These are phyloP conservation scores for Morpho deidamia DNA, from an alignment of 2,888 invertebrate species.

Conservation along the genomic window DNA sequence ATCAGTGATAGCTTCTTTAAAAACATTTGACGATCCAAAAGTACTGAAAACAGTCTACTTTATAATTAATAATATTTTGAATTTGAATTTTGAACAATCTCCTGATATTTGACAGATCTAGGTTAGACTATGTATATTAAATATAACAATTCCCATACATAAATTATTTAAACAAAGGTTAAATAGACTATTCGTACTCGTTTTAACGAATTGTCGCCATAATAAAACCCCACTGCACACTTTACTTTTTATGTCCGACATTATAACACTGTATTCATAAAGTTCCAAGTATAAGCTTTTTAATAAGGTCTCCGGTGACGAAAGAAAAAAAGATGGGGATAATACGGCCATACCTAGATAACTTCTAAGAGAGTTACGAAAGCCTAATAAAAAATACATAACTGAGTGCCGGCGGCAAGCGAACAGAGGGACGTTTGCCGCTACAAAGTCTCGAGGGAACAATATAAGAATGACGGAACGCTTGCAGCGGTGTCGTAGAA, in stretches of 20 bases:
- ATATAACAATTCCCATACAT: neutral
- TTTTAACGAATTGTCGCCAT: constrained; percentile 6
- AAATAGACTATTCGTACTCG: constrained; percentile 5
- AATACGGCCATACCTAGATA: constrained; percentile 30
- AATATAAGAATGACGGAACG: constrained; percentile 61
- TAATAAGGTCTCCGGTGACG: constrained; percentile 25
- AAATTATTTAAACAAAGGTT: neutral
- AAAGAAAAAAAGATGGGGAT: constrained; percentile 22
- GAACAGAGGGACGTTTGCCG: constrained; percentile 46
- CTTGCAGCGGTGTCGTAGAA: constrained; percentile 43
- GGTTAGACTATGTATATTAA: no score
- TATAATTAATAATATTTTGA: no score
- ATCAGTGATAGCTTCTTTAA: no score
- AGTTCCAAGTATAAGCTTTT: constrained; percentile 20
- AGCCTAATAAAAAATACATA: constrained; percentile 57
- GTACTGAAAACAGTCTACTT: no score
- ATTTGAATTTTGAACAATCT: no score
- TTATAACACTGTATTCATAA: constrained; percentile 23
- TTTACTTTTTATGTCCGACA: constrained; percentile 15
- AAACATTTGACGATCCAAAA: no score
- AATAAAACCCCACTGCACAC: constrained; percentile 7
- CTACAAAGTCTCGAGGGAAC: constrained; percentile 46
- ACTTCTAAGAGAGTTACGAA: constrained; percentile 44
- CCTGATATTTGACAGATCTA: no score
- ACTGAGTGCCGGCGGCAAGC: constrained; percentile 43